Conservation (phyloP, 2,888 invertebrate genomes). For the Orthosia cruda region DNA sequence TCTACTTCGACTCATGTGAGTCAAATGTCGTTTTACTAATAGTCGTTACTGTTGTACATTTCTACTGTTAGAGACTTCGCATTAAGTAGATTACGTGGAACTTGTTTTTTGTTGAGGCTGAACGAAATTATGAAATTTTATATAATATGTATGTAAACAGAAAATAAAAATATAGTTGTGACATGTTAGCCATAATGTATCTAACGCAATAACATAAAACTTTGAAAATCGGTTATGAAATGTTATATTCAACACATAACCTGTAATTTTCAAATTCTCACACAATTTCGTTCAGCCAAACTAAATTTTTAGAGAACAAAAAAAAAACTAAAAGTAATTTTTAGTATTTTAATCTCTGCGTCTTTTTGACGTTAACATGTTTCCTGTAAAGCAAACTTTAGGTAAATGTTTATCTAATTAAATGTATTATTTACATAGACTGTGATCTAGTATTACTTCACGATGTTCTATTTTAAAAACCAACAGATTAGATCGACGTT, state of each 20-base stretch:
- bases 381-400: conserved; percentile 82
- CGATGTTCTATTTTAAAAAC: conserved; percentile 89
- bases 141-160: not conserved
- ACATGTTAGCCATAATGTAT: conserved; percentile 20
- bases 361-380: conserved; percentile 82
- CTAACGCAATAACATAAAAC: conserved; percentile 41
- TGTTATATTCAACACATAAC: not conserved
- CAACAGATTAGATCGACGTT: conserved; percentile 62
- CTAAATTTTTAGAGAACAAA: conserved; percentile 68
- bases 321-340: conserved; percentile 60
- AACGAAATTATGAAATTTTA: conserved; percentile 54
- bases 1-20: conserved; percentile 63
- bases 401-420: conserved; percentile 85
- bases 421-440: conserved; percentile 90
- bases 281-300: conserved; percentile 66
- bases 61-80: conserved; percentile 82
- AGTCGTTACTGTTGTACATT: conserved; percentile 78
- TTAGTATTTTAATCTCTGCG: conserved; percentile 80
- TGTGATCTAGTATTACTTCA: conserved; percentile 91
- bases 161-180: conserved; percentile 20
- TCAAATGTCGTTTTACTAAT: conserved; percentile 69
- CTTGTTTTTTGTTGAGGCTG: conserved; percentile 67
- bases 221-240: not conserved
- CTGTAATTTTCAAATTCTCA: conserved; percentile 18
- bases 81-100: conserved; percentile 77